Evolutionary conservation across 2,888 invertebrate genomes (phyloP).

Genomic region (Strigamia transsilvanica): DNA sequence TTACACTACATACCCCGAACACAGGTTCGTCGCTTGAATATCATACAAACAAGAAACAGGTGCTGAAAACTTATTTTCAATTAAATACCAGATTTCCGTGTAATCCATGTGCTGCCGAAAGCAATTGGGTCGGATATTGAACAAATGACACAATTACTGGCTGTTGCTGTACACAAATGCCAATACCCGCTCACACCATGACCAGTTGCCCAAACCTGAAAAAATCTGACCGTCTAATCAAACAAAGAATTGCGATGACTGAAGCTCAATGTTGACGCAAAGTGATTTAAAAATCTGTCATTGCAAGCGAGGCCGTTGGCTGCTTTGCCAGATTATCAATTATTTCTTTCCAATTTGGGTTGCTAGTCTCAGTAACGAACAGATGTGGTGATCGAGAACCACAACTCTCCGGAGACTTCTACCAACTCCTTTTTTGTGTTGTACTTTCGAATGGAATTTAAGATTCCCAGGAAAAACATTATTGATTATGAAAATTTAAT

Average conservation of each 20-base stretch:
- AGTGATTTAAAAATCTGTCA: neutral
- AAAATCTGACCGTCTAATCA: neutral
- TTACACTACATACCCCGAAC: neutral
- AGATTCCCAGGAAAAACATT: neutral
- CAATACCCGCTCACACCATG: too few relatives aligned
- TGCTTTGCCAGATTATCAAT: too few relatives aligned
- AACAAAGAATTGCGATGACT: neutral
- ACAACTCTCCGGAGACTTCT: too few relatives aligned
- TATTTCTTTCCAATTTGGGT: too few relatives aligned
- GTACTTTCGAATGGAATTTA: neutral
- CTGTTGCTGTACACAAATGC: too few relatives aligned
- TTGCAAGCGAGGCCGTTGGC: too few relatives aligned
- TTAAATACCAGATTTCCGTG: neutral
- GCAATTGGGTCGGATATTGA: too few relatives aligned
- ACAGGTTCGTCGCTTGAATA: neutral
- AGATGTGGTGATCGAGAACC: too few relatives aligned
- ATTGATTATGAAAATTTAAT: conserved; percentile 5
- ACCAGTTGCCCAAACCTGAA: neutral
- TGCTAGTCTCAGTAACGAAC: too few relatives aligned
- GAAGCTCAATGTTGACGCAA: neutral
- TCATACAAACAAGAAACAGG: neutral
- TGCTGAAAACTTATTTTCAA: neutral
- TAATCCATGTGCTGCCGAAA: too few relatives aligned
- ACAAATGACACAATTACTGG: too few relatives aligned
- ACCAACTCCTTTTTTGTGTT: too few relatives aligned